These are phyloP conservation scores for Drosophila borborema DNA, from an alignment of 2,888 invertebrate species.

Conservation along the genomic window DNA sequence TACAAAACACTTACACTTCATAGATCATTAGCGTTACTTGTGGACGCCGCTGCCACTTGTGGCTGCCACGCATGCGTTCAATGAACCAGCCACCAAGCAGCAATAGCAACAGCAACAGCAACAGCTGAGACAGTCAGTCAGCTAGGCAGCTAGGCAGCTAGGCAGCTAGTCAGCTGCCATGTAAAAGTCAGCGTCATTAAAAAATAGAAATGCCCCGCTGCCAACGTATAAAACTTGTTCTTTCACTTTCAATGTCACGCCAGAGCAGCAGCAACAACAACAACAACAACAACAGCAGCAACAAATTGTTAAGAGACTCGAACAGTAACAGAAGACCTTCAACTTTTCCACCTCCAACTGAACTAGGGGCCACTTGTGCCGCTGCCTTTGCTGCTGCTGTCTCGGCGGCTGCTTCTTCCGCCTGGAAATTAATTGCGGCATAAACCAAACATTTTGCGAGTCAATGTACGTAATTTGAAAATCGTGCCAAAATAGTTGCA, in stretches of 20 bases:
- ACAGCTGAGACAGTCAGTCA: constrained; percentile 33
- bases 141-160: constrained; percentile 27
- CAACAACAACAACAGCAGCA: constrained; percentile 2
- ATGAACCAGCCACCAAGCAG: constrained; percentile 51
- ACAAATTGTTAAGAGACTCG: not conserved
- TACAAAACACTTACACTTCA: constrained; percentile 74
- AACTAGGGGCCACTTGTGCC: constrained; percentile 43
- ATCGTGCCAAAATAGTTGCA: constrained; percentile 79
- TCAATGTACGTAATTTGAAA: constrained; percentile 81
- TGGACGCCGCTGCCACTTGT: constrained; percentile 29
- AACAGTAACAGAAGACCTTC: constrained; percentile 68
- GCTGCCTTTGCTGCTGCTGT: constrained; percentile 13
- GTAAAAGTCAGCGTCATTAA: constrained; percentile 69
- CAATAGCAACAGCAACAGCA: constrained; percentile 7
- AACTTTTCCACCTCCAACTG: constrained; percentile 57
- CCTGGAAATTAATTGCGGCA: constrained; percentile 79
- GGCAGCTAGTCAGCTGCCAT: constrained; percentile 45
- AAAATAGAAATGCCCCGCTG: constrained; percentile 66
- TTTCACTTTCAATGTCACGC: constrained; percentile 80
- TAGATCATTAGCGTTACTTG: constrained; percentile 72
- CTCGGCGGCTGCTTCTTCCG: constrained; percentile 67
- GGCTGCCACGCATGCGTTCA: constrained; percentile 60
- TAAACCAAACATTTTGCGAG: constrained; percentile 79
- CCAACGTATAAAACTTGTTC: constrained; percentile 70
- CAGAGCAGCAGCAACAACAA: constrained; percentile 33